These are phyloP conservation scores for Pseudorasbora parva DNA, from an alignment of 2,113 vertebrate genomes.

Conservation along the genomic window DNA sequence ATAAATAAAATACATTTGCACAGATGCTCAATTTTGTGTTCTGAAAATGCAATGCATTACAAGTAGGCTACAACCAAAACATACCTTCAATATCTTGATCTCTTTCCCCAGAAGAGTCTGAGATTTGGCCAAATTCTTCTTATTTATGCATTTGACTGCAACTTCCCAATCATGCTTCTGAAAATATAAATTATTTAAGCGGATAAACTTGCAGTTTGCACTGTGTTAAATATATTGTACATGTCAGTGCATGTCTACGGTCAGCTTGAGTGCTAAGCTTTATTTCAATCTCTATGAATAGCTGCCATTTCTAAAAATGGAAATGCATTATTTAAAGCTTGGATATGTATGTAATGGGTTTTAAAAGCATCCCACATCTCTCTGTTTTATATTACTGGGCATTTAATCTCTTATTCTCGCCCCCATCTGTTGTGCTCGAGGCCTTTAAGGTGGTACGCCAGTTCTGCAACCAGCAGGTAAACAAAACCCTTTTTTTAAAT, in stretches of 20 bases:
- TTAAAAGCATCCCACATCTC: background rate
- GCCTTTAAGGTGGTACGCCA: conserved; percentile 59
- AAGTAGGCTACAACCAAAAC: conserved; percentile 23
- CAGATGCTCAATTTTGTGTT: background rate
- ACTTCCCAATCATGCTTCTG: conserved; percentile 97
- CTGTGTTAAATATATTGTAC: background rate
- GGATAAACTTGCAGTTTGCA: background rate
- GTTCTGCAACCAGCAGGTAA: background rate
- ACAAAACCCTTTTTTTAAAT: background rate
- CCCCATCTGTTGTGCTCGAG: conserved; percentile 37
- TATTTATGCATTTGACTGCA: conserved; percentile 97
- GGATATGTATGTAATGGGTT: background rate
- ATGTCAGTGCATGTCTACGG: conserved; percentile 23
- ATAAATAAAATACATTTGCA: background rate
- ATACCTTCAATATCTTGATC: conserved; percentile 99
- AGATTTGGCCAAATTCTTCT: conserved; percentile 96
- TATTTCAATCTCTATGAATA: background rate
- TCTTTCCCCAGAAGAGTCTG: conserved; percentile 96
- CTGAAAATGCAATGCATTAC: background rate
- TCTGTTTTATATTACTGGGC: background rate
- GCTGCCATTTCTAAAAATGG: background rate
- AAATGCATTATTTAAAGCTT: background rate
- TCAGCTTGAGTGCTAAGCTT: background rate
- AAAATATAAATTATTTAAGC: background rate
- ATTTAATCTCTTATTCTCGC: conserved; percentile 27